Evolutionary conservation across 2,113 vertebrate genomes (phyloP), one percentile per base, ranked within the genome.

Genomic region (Gavialis gangeticus): DNA sequence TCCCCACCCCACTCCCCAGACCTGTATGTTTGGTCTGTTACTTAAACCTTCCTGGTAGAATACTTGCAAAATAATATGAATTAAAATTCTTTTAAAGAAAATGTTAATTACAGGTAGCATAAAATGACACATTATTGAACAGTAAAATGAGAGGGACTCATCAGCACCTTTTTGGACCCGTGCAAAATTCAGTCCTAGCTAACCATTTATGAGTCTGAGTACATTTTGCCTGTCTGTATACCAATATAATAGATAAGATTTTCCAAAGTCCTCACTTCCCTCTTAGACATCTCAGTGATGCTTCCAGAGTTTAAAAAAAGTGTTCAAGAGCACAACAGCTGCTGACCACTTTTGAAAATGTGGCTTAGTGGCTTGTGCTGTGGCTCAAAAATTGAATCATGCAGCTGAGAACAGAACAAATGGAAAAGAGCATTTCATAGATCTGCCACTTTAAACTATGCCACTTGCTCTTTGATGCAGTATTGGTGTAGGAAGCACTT

Each of bases 131-230:
- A 84, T 22, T 1, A 4, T 4, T 4, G 1, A 5, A 37, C 12
- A 54, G 17, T 2, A 1, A 0, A 2, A 57, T 67, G 27, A 0
- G 0, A 3, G 25, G 18, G 24, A 80, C 22, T 46, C 83, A 19
- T 10, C 30, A 27, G 86, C 58, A 14, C 25, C 28, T 0, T 1
- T 22, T 17, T n/a, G 6, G 16, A 64, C 62, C 71, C 13, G 1
- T 0, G 12, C 2, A 63, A 80, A 62, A 85, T 18, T 24, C 0
- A 1, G 4, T 79, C 55, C 69, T 81, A 34, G 3, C 8, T 37
- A 34, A 34, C 13, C 30, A 14, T 75, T 2, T 62, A 1, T 66
- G 8, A 0, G 1, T 89, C n/a, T 17, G 19, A 37, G 30, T 24
- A 21, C 19, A 37, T 37, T 21, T 37, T 10, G 60, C 15, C 58